A percentile compares a stretch with the other conserved stretches of the same genome.
Evolutionary conservation across 1,140 invertebrate species (phyloP).

Genomic region (Hesperophylax magnus): DNA sequence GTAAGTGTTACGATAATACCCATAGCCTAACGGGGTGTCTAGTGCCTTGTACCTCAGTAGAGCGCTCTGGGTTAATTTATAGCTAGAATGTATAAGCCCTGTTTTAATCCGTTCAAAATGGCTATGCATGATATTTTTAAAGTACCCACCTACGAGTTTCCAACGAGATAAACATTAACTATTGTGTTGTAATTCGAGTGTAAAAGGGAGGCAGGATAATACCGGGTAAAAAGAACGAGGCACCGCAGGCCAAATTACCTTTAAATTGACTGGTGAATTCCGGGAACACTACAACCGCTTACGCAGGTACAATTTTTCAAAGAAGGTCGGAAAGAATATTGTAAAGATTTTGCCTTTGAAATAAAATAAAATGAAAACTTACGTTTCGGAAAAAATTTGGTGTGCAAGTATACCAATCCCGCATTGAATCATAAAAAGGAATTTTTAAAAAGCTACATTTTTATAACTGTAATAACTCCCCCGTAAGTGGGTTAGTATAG

Average conservation of each 20-base stretch:
- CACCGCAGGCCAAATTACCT: not conserved
- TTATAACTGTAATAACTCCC: no score
- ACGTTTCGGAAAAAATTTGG: no score
- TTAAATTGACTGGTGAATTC: not conserved
- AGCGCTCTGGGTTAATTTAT: not conserved
- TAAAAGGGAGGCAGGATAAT: not conserved
- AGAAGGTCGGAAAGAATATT: no score
- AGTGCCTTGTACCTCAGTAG: not conserved
- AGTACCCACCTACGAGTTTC: no score
- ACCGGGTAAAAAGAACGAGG: not conserved
- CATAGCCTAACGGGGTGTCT: not conserved
- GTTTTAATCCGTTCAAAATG: not conserved
- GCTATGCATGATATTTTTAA: not conserved
- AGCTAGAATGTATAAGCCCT: not conserved
- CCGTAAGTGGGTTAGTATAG: slow-evolving; percentile 3
- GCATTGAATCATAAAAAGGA: no score
- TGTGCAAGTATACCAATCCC: no score
- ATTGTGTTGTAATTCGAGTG: not conserved
- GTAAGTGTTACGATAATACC: not conserved
- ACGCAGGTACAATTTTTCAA: no score
- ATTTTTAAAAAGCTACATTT: no score
- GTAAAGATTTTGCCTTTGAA: no score
- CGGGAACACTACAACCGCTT: no score
- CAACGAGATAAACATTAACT: not conserved
- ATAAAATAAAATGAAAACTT: no score